Percentiles rank a stretch among this genome's conserved stretches.
These are phyloP conservation scores for Oriolus oriolus DNA, from an alignment of 2,113 vertebrate genomes.

Conservation along the genomic window DNA sequence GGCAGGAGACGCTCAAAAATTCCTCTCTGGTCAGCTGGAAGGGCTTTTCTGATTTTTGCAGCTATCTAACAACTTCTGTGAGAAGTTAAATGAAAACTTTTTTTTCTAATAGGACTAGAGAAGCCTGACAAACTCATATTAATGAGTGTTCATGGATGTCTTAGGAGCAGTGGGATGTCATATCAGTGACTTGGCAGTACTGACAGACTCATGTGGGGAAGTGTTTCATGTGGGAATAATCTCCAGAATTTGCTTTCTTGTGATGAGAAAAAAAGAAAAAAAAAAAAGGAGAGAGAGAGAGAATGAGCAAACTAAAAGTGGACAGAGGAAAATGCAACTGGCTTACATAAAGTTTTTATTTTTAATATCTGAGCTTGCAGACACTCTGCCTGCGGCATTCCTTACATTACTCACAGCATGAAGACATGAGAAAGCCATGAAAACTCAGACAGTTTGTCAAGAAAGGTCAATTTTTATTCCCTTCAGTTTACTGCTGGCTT, in stretches of 20 bases:
- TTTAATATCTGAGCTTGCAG: not conserved
- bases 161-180: not conserved
- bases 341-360: not conserved
- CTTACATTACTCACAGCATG: constrained; percentile 22
- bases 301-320: not conserved
- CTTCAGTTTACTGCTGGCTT: not conserved
- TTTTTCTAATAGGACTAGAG: not conserved
- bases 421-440: constrained; percentile 36
- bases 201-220: not conserved
- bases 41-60: not conserved
- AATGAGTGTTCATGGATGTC: not conserved
- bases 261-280: not conserved
- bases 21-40: not conserved
- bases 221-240: constrained; percentile 14
- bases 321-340: not conserved
- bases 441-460: not conserved
- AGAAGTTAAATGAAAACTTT: not conserved
- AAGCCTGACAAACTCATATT: not conserved
- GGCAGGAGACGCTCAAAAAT: constrained; percentile 37
- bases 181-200: not conserved
- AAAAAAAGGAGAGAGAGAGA: not conserved
- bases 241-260: constrained; percentile 21
- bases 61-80: not conserved
- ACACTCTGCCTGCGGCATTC: constrained; percentile 5
- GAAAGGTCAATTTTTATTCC: constrained; percentile 10